These are phyloP conservation scores for Sisor rabdophorus DNA, from an alignment of 2,113 vertebrate genomes.

Conservation along the genomic window DNA sequence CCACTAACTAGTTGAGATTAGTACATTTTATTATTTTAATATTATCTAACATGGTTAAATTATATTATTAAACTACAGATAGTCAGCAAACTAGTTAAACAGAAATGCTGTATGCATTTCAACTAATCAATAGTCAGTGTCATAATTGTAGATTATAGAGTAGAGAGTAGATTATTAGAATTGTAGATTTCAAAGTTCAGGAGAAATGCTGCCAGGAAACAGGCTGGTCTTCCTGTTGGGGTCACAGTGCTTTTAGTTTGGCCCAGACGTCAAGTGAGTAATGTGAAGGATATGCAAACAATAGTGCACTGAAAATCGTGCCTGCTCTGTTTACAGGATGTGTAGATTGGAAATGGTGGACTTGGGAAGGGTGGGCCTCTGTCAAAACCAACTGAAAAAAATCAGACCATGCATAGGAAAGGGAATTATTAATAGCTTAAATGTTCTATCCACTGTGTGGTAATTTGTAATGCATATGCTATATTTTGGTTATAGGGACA, in stretches of 20 bases:
- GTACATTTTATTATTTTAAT: too few relatives aligned
- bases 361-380: constrained; percentile 21
- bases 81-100: neutral
- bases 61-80: too few relatives aligned
- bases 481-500: constrained; percentile 75
- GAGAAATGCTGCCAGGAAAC: constrained; percentile 25
- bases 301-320: constrained; percentile 14
- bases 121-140: too few relatives aligned
- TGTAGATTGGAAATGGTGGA: constrained; percentile 15
- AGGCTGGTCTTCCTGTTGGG: constrained; percentile 34
- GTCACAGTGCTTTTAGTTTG: constrained; percentile 5
- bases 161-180: too few relatives aligned
- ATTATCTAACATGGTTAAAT: too few relatives aligned
- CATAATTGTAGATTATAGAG: too few relatives aligned
- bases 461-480: neutral
- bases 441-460: neutral
- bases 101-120: neutral
- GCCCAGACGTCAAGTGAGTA: constrained; percentile 31
- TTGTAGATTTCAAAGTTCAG: constrained; percentile 1
- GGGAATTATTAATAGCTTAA: neutral
- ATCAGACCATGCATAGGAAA: neutral
- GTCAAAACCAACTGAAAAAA: neutral
- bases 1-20: too few relatives aligned
- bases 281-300: constrained; percentile 40
- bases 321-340: constrained; percentile 37